Percentiles rank a stretch among this genome's conserved stretches.
phyloP scores from a whole-genome alignment of 2,113 vertebrate genomes.

The Vireo altiloquus region DNA sequence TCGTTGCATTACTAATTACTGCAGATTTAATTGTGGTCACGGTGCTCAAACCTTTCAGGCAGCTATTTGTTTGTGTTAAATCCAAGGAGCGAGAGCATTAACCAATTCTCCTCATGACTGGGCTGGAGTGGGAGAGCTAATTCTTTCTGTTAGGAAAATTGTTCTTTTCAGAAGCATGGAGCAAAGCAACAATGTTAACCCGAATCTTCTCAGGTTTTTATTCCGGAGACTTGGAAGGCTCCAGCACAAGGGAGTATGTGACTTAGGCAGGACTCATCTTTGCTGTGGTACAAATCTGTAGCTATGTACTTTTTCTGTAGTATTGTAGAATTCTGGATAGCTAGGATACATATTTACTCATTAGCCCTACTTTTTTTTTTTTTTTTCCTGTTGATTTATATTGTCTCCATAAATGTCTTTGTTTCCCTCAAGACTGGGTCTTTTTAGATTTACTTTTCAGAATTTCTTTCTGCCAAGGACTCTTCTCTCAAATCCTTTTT shows the following conservation, averaged over 20 bases:
- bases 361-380: background rate
- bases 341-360: background rate
- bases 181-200: background rate
- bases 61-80: slow-evolving; percentile 33
- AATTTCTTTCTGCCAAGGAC: background rate
- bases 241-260: background rate
- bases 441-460: background rate
- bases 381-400: background rate
- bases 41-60: slow-evolving; percentile 14
- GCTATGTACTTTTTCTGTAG: background rate
- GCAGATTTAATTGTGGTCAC: slow-evolving; percentile 36
- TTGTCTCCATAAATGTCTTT: background rate
- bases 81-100: background rate
- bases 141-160: background rate
- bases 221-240: background rate
- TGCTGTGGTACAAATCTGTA: background rate
- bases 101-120: background rate
- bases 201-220: background rate
- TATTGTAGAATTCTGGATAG: background rate
- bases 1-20: slow-evolving; percentile 5
- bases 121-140: background rate
- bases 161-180: background rate
- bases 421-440: background rate
- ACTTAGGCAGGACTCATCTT: background rate
- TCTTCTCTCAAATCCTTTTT: background rate